Conservation (phyloP, 2,797 vertebrate species). For the Melanotaenia maccullochi region DNA sequence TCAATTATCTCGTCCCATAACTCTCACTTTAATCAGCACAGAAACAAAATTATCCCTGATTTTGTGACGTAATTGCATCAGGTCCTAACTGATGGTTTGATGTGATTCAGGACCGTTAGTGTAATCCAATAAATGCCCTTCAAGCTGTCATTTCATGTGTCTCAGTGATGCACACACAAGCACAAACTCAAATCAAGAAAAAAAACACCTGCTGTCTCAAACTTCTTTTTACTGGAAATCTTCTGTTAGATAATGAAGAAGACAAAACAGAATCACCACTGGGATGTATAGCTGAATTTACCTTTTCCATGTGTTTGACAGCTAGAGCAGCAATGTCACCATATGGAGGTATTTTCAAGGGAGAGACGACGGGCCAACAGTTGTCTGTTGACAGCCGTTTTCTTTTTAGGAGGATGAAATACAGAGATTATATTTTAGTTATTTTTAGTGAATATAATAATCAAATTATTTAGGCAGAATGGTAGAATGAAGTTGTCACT, state of each 20-base stretch:
- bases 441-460: no score
- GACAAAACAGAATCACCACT: neutral
- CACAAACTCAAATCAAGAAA: neutral
- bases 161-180: conserved; percentile 1
- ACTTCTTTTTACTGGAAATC: neutral
- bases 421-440: no score
- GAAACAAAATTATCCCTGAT: conserved; percentile 59
- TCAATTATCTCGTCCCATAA: conserved; percentile 36
- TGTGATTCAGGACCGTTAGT: conserved; percentile 42
- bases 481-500: no score
- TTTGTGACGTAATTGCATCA: conserved; percentile 38
- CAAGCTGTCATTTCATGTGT: conserved; percentile 50
- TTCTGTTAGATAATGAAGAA: neutral
- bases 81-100: conserved; percentile 42
- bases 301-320: neutral
- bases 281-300: neutral
- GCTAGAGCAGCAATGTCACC: conserved; percentile 47
- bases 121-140: conserved; percentile 50
- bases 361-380: no score
- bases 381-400: neutral
- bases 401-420: no score
- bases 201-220: neutral
- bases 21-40: conserved; percentile 46
- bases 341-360: conserved; percentile 38
- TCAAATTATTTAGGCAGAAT: no score